phyloP scores from a whole-genome alignment of 2,113 vertebrate species.

The Spilogale gracilis region DNA sequence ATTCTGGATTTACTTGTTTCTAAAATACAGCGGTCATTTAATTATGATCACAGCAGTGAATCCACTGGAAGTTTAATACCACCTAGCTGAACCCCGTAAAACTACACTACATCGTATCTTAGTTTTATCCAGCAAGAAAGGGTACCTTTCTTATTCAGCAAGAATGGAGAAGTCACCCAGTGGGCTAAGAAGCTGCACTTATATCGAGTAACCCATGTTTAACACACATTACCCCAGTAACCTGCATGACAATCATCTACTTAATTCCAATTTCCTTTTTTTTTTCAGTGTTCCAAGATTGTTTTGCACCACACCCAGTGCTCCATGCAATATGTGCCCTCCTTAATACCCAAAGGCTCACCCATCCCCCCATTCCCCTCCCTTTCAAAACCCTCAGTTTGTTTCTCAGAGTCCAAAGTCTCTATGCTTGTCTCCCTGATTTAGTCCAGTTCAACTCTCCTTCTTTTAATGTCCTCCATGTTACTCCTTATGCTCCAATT shows the following conservation, averaged over 20 bases:
- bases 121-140: conserved; percentile 39
- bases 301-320: too few relatives aligned
- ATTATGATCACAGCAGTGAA: not conserved
- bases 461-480: too few relatives aligned
- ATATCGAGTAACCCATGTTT: not conserved
- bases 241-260: not conserved
- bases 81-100: not conserved
- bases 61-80: not conserved
- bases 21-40: not conserved
- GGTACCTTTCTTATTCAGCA: not conserved
- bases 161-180: not conserved
- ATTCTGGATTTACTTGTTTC: not conserved
- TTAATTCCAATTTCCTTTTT: conserved; percentile 40
- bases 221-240: not conserved
- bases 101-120: not conserved
- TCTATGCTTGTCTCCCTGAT: too few relatives aligned
- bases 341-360: too few relatives aligned
- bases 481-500: not conserved
- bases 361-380: too few relatives aligned
- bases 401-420: too few relatives aligned
- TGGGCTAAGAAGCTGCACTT: not conserved
- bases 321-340: too few relatives aligned
- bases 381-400: too few relatives aligned
- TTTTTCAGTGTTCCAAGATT: too few relatives aligned
- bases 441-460: too few relatives aligned